These are phyloP conservation scores for Busarellus nigricollis DNA, from an alignment of 2,797 vertebrate species.

Conservation along the genomic window DNA sequence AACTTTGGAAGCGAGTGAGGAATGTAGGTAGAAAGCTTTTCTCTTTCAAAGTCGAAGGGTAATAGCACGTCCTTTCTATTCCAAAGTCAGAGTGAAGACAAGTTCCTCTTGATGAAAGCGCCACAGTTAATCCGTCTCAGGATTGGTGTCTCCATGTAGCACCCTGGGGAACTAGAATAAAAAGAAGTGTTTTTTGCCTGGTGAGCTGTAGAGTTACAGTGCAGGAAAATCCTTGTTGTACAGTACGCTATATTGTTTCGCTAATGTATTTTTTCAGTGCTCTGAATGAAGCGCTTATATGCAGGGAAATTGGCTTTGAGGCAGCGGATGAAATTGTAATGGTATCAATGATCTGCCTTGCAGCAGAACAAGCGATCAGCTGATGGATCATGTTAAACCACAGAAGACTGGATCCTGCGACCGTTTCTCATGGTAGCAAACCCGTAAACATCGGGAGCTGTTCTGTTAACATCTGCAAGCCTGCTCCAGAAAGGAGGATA, in stretches of 20 bases:
- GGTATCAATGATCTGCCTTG: slow-evolving; percentile 46
- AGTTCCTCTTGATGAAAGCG: slow-evolving; percentile 59
- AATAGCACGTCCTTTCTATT: slow-evolving; percentile 42
- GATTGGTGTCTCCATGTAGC: slow-evolving; percentile 54
- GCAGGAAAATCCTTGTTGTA: slow-evolving; percentile 63
- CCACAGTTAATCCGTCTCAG: slow-evolving; percentile 54
- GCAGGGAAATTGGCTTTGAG: slow-evolving; percentile 48
- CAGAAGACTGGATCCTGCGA: neutral
- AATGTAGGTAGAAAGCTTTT: slow-evolving; percentile 46
- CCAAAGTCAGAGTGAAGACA: slow-evolving; percentile 52
- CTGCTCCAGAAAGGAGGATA: neutral
- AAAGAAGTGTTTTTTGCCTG: slow-evolving; percentile 48
- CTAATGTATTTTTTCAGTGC: slow-evolving; percentile 53
- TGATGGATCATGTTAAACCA: slow-evolving; percentile 60
- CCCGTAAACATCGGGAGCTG: neutral
- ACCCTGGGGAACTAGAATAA: slow-evolving; percentile 62
- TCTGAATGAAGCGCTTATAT: slow-evolving; percentile 41
- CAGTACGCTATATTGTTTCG: slow-evolving; percentile 57
- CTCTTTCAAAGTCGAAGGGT: neutral
- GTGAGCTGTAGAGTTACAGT: slow-evolving; percentile 60
- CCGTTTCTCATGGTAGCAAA: neutral
- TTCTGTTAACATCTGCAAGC: neutral
- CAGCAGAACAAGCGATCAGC: slow-evolving; percentile 45
- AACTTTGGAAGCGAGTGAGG: neutral
- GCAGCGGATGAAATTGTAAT: neutral